These are phyloP conservation scores for Gallinago nigripennis DNA, from an alignment of 2,797 vertebrate genomes.

Conservation along the genomic window DNA sequence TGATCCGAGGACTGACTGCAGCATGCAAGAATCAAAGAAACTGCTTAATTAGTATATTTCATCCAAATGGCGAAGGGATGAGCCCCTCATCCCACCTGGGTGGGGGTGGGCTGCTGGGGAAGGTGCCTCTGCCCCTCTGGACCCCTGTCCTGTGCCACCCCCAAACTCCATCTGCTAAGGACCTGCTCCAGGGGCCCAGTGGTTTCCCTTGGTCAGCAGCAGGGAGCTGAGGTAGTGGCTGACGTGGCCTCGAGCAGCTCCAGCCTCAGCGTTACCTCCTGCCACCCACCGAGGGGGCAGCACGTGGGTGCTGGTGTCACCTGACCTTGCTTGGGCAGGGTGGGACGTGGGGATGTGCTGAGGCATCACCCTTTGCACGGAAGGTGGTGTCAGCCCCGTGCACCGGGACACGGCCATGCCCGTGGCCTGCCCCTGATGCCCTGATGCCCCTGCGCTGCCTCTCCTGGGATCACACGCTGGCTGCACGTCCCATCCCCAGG, in stretches of 20 bases:
- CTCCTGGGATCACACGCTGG: accelerated
- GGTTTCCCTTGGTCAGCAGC: neutral
- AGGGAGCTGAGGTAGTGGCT: neutral
- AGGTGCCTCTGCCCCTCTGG: neutral
- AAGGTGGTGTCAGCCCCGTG: neutral
- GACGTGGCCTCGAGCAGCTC: neutral
- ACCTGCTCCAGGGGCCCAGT: neutral
- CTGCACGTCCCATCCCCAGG: neutral
- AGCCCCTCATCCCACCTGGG: neutral
- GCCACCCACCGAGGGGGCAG: neutral
- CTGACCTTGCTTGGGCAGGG: neutral
- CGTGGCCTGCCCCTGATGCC: too few relatives aligned
- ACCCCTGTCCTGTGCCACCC: neutral
- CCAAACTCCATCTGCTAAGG: neutral
- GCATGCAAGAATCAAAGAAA: neutral
- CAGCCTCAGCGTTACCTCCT: neutral
- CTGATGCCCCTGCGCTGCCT: too few relatives aligned
- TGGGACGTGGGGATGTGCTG: neutral
- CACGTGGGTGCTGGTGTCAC: neutral
- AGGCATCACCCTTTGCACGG: accelerated
- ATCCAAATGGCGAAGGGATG: neutral
- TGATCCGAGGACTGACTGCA: neutral
- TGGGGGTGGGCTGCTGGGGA: neutral
- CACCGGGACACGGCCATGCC: neutral
- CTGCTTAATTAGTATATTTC: neutral